Evolutionary conservation across 2,113 vertebrate genomes (phyloP).

Genomic region (Eulemur rufifrons): DNA sequence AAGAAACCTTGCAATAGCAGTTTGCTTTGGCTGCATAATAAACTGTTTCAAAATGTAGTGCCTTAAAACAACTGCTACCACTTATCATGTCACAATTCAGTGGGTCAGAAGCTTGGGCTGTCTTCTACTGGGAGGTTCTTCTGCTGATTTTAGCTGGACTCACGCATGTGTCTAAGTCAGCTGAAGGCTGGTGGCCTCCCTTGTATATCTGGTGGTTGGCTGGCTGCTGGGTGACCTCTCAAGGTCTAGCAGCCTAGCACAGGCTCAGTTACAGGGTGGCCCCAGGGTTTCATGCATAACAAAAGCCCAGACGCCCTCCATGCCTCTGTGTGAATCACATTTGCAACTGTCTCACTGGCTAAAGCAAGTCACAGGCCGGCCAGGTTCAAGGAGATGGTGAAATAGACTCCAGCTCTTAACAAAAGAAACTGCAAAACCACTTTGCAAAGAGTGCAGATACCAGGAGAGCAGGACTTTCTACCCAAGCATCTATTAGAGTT

Average conservation of each 20-base stretch:
- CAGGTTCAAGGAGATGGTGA: neutral
- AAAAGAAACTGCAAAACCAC: neutral
- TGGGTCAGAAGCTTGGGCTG: neutral
- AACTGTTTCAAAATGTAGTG: neutral
- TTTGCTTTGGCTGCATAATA: slow-evolving; percentile 13
- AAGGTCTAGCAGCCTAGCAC: neutral
- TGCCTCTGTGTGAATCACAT: neutral
- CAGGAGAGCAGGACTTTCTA: neutral
- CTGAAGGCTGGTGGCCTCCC: neutral
- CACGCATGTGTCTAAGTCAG: neutral
- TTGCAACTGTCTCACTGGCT: neutral
- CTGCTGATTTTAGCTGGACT: neutral
- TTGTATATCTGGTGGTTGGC: neutral
- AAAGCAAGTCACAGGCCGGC: neutral
- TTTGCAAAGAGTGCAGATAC: neutral
- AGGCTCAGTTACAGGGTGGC: neutral
- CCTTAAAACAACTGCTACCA: neutral
- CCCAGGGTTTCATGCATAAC: neutral
- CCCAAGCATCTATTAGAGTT: fast-evolving
- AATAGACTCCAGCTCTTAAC: neutral
- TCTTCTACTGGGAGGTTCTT: neutral
- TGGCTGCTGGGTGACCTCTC: neutral
- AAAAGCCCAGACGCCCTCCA: neutral
- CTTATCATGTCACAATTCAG: neutral
- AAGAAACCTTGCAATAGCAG: neutral